Evolutionary conservation across 2,113 vertebrate species (phyloP), one percentile per base, ranked within the genome.

Genomic region (Pavo muticus): DNA sequence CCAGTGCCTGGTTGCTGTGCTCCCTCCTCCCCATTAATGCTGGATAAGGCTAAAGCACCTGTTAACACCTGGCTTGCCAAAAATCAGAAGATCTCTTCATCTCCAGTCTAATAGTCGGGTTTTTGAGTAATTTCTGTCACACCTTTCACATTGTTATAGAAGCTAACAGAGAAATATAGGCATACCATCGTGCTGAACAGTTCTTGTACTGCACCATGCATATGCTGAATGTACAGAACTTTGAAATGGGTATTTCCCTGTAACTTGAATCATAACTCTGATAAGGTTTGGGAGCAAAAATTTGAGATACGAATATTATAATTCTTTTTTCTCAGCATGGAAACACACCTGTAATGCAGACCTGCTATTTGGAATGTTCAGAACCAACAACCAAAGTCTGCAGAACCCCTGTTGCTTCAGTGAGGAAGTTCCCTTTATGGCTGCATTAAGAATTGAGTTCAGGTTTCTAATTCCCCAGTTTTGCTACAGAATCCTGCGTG

Each of bases 381-480:
- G 29, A 68, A 80, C 42, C 29, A 61, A 40, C 40, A 65, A 21
- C 2, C 35, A 14, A 57, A 86, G 23, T 82, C n/a, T 76, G 50
- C 84, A 29, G 76, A 42, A 60, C 63, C 61, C 37, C 29, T 70
- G 19, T 79, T 57, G 65, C 44, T 84, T 82, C 4, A 3, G 18
- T 52, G 45, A 76, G 48, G 67, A 73, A 65, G 71, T 88, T 82
- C 54, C 65, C 37, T 61, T 87, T 52, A n/a, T 42, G 63, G 47
- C 56, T 87, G 5, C 81, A 60, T 78, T 92, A 48, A 71, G 76
- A 83, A 39, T 76, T 8, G 0, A 68, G 79, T 86, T 93, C n/a
- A 39, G 50, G 70, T 88, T 94, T 96, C 70, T 87, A 65, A 69
- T 89, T 87, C 78, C 81, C 48, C n/a, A 27, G 18, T 88, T 93